These are phyloP conservation scores for Zaprionus kolodkinae DNA, from an alignment of 1,140 invertebrate species.

Conservation along the genomic window DNA sequence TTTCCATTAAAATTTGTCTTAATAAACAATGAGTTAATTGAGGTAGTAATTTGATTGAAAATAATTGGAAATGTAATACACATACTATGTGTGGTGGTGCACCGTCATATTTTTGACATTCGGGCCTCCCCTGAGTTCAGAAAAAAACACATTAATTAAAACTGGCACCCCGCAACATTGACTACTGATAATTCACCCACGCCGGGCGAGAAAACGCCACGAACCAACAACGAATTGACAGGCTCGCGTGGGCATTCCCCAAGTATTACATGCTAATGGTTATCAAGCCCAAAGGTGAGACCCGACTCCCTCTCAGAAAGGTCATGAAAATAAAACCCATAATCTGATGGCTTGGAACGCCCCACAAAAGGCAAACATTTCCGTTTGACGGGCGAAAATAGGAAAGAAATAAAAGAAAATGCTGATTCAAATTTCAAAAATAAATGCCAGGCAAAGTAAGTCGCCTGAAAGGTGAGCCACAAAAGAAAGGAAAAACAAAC, in stretches of 20 bases:
- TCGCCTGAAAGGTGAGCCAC: constrained; percentile 35
- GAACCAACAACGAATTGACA: constrained; percentile 30
- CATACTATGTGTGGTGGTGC: constrained; percentile 14
- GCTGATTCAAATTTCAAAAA: constrained; percentile 73
- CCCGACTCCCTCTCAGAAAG: constrained; percentile 52
- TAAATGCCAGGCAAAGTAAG: constrained; percentile 45
- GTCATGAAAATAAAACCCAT: constrained; percentile 59
- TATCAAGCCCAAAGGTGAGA: constrained; percentile 22
- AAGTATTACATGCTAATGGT: constrained; percentile 41
- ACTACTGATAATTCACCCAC: constrained; percentile 61
- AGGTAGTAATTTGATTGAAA: constrained; percentile 45
- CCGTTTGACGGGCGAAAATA: constrained; percentile 55
- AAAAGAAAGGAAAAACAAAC: constrained; percentile 17
- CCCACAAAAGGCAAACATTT: constrained; percentile 58
- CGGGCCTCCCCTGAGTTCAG: not conserved
- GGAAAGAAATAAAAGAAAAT: constrained; percentile 44
- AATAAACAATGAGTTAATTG: constrained; percentile 39
- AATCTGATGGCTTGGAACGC: constrained; percentile 52
- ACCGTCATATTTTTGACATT: constrained; percentile 18
- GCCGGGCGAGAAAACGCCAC: not conserved
- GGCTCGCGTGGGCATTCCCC: constrained; percentile 47
- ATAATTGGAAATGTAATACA: constrained; percentile 1
- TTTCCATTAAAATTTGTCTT: constrained; percentile 20
- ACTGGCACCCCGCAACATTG: constrained; percentile 42
- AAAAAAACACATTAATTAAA: constrained; percentile 67